Base-by-base conservation (phyloP, 2,797 vertebrate genomes). In the Periparus ater region DNA sequence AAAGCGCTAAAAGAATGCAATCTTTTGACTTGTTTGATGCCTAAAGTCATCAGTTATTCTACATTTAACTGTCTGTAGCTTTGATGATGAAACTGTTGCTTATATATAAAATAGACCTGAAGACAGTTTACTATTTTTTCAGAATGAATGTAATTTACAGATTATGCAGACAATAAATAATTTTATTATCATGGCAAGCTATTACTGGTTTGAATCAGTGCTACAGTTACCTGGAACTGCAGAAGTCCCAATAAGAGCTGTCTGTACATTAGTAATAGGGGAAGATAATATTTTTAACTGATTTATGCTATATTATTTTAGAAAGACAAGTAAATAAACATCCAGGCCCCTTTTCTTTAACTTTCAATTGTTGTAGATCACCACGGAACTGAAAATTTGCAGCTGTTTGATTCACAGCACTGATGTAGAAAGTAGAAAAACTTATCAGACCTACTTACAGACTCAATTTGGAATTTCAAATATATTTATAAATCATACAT, bases 101-200 rank as follows among this genome's bases (percentile, higher is more conserved):
- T 95, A 95, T 65, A 70, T 71, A 95, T 89, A 95, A 96, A 94
- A 86, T 76, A 93, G 68, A 95, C 94, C 81, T 95, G 94, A 93
- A 97, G 95, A 97, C 67, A 91, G 48, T 96, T 96, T 91, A 95
- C 91, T 98, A 95, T 97, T 98, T 98, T 98, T 97, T 97, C 97
- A 98, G 94, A 95, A 95, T 97, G 78, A 97, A 95, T 98, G 96
- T 98, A 97, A 96, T 97, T 97, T 96, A 95, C 85, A 93, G 95
- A 97, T 97, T 96, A 95, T 93, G 70, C 85, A 97, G 96, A 96
- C 95, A 98, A 98, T 98, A 98, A 98, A 93, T 97, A 9, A 93
- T 97, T 98, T 98, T 97, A 88, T 97, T 98, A 98, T 97, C 94
- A 96, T 38, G 88, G 97, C 97, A 98, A 95, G 95, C 26, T 91